Evolutionary conservation across 1,140 invertebrate genomes (phyloP), one percentile per base, ranked within the genome.

Genomic region (Aplysia californica): DNA sequence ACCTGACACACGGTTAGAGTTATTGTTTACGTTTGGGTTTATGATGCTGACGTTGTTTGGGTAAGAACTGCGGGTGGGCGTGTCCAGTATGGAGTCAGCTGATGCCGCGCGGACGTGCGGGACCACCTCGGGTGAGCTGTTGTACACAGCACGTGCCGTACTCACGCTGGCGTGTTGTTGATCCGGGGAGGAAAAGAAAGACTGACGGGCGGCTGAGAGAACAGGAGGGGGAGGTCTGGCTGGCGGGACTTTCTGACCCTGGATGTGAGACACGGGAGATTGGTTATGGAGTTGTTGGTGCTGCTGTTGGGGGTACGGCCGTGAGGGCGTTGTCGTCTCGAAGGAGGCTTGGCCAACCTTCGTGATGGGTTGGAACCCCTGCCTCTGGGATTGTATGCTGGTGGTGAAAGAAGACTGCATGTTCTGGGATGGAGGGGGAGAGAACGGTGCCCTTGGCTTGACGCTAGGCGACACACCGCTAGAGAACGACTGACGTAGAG

Each of bases 91-190:
- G 5, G 77, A 79, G 61, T 81, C 80, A 18, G 68, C 75, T n/a
- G 80, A 78, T 20, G 77, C 75, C 18, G 78, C 66, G 4, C 79
- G 68, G 20, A 38, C 76, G 6, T 79, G 68, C 2, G 73, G 50
- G 21, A 36, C 74, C 10, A 78, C 69, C 64, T 80, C 78, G 0
- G 73, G 76, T 3, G 78, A 82, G 39, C 78, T 78, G 65, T 76
- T 76, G 59, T 77, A 67, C 2, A 75, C 21, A 26, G 59, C 67
- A 33, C 76, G 72, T n/a, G 1, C 31, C 1, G 31, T 71, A n/a
- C n/a, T n/a, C n/a, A n/a, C n/a, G n/a, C 55, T 71, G 61, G 1
- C 31, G 26, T 26, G 58, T 18, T 5, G 66, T 64, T 6, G 72
- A 65, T 39, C 76, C 78, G 5, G 73, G 78, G n/a, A 80, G 65